A percentile compares a stretch with the other conserved stretches of the same genome.
Evolutionary conservation across 2,888 invertebrate species (phyloP).

Genomic region (Coenonympha glycerion): DNA sequence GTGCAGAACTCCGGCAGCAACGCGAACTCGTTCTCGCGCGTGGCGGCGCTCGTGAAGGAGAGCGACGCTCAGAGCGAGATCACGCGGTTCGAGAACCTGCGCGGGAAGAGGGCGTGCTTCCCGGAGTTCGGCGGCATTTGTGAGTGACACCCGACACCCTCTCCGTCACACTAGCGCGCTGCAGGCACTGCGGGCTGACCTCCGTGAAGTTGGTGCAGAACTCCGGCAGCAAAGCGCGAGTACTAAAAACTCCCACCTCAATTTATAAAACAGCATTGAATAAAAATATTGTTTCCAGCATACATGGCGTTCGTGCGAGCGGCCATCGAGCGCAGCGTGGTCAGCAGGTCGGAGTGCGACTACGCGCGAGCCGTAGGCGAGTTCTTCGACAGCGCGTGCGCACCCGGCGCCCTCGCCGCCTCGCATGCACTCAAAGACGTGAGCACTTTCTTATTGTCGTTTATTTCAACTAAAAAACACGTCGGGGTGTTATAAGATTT

Average conservation of each 20-base stretch:
- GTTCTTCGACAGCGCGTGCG: slow-evolving; percentile 77
- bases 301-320: slow-evolving; percentile 78
- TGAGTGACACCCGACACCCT: slow-evolving; percentile 47
- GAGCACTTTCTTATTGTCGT: too few relatives aligned
- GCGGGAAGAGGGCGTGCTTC: slow-evolving; percentile 77
- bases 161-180: too few relatives aligned
- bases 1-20: too few relatives aligned
- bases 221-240: slow-evolving; percentile 48
- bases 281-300: slow-evolving; percentile 44
- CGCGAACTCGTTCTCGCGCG: slow-evolving; percentile 54
- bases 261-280: neutral
- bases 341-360: slow-evolving; percentile 70
- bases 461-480: too few relatives aligned
- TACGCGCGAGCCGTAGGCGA: slow-evolving; percentile 73
- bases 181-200: too few relatives aligned
- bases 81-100: slow-evolving; percentile 72
- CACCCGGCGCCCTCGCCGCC: slow-evolving; percentile 75
- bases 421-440: slow-evolving; percentile 57
- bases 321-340: slow-evolving; percentile 63
- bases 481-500: too few relatives aligned
- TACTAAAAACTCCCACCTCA: neutral
- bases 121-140: slow-evolving; percentile 81
- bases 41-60: slow-evolving; percentile 73
- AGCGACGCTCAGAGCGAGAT: slow-evolving; percentile 41
- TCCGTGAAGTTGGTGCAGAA: too few relatives aligned